A percentile compares a stretch with the other conserved stretches of the same genome.
These are phyloP conservation scores for Agrilus biguttatus DNA, from an alignment of 2,888 invertebrate genomes.

Conservation along the genomic window DNA sequence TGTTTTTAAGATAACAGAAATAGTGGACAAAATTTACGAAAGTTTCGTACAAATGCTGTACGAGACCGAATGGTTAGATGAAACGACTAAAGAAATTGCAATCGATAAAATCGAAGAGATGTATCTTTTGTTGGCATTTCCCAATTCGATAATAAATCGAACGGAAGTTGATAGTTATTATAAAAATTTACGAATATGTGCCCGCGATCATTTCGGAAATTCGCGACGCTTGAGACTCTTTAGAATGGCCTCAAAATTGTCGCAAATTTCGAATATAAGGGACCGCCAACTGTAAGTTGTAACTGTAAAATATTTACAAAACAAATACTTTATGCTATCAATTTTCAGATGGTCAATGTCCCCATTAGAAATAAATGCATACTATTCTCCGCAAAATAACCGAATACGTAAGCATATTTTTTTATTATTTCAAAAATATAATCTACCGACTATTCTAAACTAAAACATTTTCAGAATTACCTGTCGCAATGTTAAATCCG, in stretches of 20 bases:
- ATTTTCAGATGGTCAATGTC: constrained; percentile 26
- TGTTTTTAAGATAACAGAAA: constrained; percentile 18
- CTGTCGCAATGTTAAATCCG: constrained; percentile 39
- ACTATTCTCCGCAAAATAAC: constrained; percentile 41
- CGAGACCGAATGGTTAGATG: constrained; percentile 39
- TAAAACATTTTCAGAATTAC: constrained; percentile 29
- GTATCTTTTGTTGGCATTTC: constrained; percentile 24
- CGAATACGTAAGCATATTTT: constrained; percentile 30
- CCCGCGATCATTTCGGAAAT: constrained; percentile 28
- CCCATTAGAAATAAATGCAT: constrained; percentile 46
- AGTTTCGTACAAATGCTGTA: constrained; percentile 33
- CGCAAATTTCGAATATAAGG: constrained; percentile 17
- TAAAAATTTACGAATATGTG: constrained; percentile 23
- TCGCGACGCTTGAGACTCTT: constrained; percentile 23
- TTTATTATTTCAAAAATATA: constrained; percentile 2
- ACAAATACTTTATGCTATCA: too few relatives aligned
- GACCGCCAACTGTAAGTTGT: constrained; percentile 17
- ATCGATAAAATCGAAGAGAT: constrained; percentile 35
- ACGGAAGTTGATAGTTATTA: constrained; percentile 23
- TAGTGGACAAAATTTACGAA: constrained; percentile 31
- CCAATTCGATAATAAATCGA: constrained; percentile 18
- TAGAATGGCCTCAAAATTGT: constrained; percentile 20
- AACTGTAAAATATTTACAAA: neutral
- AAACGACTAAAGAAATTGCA: constrained; percentile 31
- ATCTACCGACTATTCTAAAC: too few relatives aligned